Conservation (phyloP, 2,113 vertebrate genomes). For the Lepus timidus region DNA sequence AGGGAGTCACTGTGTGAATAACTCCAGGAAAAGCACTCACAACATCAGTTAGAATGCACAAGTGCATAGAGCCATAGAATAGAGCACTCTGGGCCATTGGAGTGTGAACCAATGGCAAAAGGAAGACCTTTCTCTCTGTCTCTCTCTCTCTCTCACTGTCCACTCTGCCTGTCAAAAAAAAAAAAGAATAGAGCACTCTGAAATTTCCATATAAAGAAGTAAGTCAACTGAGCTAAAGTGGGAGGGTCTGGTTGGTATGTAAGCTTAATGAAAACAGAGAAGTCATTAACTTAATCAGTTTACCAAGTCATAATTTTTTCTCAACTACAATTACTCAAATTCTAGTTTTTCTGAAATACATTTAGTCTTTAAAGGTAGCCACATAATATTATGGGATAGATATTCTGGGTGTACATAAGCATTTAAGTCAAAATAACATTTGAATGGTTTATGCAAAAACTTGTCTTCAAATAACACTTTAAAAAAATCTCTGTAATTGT, state of each 20-base stretch:
- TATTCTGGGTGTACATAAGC: neutral
- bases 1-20: neutral
- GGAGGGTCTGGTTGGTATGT: neutral
- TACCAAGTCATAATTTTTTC: neutral
- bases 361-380: neutral
- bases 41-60: neutral
- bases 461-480: neutral
- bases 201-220: neutral
- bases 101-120: no score
- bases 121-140: no score
- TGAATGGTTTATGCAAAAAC: neutral
- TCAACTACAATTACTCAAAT: conserved; percentile 16
- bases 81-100: accelerated
- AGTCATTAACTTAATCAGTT: neutral
- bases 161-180: no score
- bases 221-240: accelerated
- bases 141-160: no score
- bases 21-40: neutral
- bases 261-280: neutral
- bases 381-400: neutral
- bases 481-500: neutral
- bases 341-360: neutral
- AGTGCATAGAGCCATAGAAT: neutral
- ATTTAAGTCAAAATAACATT: neutral
- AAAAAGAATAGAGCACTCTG: accelerated